A percentile compares a stretch with the other conserved stretches of the same genome.
Conservation (phyloP, 2,797 vertebrate species). For the Chloroceryle amazona region DNA sequence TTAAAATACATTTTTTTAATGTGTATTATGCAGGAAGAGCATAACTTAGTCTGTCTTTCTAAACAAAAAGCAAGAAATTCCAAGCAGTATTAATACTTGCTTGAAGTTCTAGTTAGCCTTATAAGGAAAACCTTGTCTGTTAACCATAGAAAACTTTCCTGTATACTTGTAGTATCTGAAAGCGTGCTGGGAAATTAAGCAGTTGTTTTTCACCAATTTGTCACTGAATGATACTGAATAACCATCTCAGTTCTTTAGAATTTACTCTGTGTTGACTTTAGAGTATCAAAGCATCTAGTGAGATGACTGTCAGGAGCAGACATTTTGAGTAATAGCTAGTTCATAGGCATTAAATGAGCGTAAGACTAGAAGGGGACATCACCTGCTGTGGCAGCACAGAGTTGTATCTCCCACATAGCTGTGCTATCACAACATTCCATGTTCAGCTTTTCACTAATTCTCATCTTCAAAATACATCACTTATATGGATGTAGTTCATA, state of each 20-base stretch:
- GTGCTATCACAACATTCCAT: accelerated
- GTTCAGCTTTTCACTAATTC: neutral
- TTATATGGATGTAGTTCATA: neutral
- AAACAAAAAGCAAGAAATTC: neutral
- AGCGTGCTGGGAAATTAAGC: neutral
- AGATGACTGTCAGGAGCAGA: slow-evolving; percentile 36
- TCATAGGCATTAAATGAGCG: neutral
- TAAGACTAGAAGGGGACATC: neutral
- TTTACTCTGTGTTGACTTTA: neutral
- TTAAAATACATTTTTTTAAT: neutral
- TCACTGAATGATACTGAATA: neutral
- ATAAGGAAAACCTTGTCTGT: neutral
- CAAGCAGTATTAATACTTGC: neutral
- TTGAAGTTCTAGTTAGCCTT: slow-evolving; percentile 8
- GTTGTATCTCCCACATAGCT: neutral
- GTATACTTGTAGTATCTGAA: neutral
- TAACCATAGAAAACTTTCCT: neutral
- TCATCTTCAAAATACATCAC: neutral
- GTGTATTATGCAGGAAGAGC: neutral
- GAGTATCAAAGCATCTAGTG: neutral
- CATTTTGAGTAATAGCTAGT: slow-evolving; percentile 43
- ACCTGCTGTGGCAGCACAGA: neutral
- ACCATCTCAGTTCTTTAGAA: neutral
- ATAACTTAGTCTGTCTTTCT: neutral
- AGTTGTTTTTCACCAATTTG: neutral